Conservation (phyloP, 2,113 vertebrate genomes). For the Sorex araneus region DNA sequence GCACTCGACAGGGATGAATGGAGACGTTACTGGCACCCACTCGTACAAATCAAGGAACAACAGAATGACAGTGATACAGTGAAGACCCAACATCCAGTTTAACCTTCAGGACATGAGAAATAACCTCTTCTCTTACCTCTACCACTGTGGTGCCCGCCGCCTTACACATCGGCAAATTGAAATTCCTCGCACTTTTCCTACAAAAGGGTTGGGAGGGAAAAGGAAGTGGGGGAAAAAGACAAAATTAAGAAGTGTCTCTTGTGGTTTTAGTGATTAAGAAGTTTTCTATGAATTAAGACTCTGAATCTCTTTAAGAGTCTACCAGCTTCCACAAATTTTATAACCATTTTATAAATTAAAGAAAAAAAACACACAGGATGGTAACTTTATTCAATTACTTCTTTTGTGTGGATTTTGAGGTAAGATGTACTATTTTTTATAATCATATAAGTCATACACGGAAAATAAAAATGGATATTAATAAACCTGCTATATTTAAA, state of each 20-base stretch:
- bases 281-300: conserved; percentile 27
- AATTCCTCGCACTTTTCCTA: conserved; percentile 98
- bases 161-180: conserved; percentile 99
- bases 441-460: neutral
- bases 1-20: no score
- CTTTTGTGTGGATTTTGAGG: neutral
- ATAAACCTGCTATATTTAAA: conserved; percentile 39
- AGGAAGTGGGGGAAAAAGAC: neutral
- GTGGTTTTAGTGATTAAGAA: conserved; percentile 2
- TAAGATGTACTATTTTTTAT: conserved; percentile 52
- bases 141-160: conserved; percentile 96
- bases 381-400: conserved; percentile 21
- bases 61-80: no score
- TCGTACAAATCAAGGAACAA: no score
- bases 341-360: conserved; percentile 17
- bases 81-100: neutral
- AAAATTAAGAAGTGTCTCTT: conserved; percentile 21
- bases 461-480: conserved; percentile 50
- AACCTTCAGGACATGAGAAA: neutral
- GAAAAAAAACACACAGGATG: neutral
- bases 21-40: no score
- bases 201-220: neutral
- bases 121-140: conserved; percentile 91
- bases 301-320: conserved; percentile 12
- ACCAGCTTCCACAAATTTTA: conserved; percentile 32